Evolutionary conservation across 2,113 vertebrate species (phyloP), one percentile per base, ranked within the genome.

Genomic region (Albula goreensis): DNA sequence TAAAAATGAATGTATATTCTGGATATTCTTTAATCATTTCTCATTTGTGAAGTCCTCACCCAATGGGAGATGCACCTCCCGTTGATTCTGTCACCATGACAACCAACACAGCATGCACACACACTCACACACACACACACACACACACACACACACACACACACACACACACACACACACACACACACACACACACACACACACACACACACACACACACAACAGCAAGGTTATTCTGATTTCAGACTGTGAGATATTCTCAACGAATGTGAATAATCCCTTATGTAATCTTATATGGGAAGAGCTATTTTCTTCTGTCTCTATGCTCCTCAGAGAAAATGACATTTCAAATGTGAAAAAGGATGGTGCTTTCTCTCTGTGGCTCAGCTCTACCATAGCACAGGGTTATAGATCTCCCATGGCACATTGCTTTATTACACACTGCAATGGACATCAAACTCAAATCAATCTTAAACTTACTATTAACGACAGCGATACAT

Each of bases 241-340:
- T 85, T 90, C 83, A 86, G 87, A 88, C 50, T 82, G 82, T 56
- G 89, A 70, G 83, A 87, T 79, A 86, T 88, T 79, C 82, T 85
- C 81, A 87, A 50, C 91, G 88, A 91, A 90, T 90, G 87, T 93
- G 87, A 83, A 82, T 70, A 90, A 56, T 91, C 53, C 92, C 89
- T 93, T 91, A 56, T 56, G 53, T 56, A 70, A 70, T 70, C 63
- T 70, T 5, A n/a, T 2, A 70, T 41, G 63, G 63, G 19, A 70
- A 70, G 13, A 70, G 4, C 3, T 25, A n/a, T 17, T 22, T 12
- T 78, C 22, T 78, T 82, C 85, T 74, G 10, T 85, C 9, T 83
- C 50, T 31, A n/a, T 78, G 51, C 66, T 52, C 31, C 13, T 84
- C 63, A n/a, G 4, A n/a, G 63, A n/a, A 70, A 5, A 22, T 70